Evolutionary conservation across 2,888 invertebrate genomes (phyloP).

Genomic region (Lasius platythorax): DNA sequence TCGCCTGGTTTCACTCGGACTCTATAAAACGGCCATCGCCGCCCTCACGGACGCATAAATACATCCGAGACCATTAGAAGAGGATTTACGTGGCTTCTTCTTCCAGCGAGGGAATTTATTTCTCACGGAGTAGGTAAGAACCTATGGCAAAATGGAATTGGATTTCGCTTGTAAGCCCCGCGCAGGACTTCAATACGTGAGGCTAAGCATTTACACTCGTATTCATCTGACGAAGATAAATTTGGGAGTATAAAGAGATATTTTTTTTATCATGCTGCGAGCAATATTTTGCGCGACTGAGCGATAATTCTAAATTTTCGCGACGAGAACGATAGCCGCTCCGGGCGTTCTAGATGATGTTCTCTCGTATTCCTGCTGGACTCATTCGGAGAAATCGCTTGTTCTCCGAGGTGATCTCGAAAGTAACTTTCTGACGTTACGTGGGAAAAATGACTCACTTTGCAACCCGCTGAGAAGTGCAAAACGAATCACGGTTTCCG

Average conservation of each 20-base stretch:
- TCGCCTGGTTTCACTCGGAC: neutral
- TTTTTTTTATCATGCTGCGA: conserved; percentile 24
- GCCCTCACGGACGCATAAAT: conserved; percentile 28
- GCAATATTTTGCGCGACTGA: conserved; percentile 51
- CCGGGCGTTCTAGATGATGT: conserved; percentile 6
- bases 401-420: neutral
- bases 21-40: conserved; percentile 44
- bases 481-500: conserved; percentile 12
- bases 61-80: conserved; percentile 43
- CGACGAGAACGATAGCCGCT: conserved; percentile 5
- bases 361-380: conserved; percentile 8
- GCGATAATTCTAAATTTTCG: conserved; percentile 60
- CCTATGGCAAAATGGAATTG: conserved; percentile 65
- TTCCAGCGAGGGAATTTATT: conserved; percentile 46
- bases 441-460: conserved; percentile 27
- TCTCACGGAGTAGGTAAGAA: conserved; percentile 51
- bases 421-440: neutral
- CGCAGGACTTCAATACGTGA: conserved; percentile 53
- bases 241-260: neutral
- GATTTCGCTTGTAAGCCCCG: conserved; percentile 63
- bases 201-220: conserved; percentile 14
- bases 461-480: conserved; percentile 10
- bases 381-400: conserved; percentile 14
- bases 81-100: conserved; percentile 58
- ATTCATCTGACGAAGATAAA: conserved; percentile 16